phyloP scores from a whole-genome alignment of 2,888 invertebrate species.

The Bursaphelenchus okinawaensis region DNA sequence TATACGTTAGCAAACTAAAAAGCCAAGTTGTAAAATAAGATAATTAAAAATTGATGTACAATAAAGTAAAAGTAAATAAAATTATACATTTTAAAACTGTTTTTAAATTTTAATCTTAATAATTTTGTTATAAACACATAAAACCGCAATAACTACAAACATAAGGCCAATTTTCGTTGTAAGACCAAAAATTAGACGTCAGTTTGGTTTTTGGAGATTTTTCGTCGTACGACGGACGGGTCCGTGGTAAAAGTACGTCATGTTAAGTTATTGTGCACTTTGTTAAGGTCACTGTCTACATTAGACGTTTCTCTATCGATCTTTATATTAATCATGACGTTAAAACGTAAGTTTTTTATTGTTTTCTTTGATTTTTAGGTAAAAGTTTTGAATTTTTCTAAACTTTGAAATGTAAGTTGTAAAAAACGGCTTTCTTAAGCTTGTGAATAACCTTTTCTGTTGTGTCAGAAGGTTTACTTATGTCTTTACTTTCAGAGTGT shows the following conservation, averaged over 20 bases:
- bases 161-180: not conserved
- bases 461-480: too few relatives aligned
- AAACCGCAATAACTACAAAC: not conserved
- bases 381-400: not conserved
- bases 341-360: not conserved
- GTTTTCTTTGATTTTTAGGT: not conserved
- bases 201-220: constrained; percentile 9
- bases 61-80: too few relatives aligned
- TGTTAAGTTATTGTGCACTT: not conserved
- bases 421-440: too few relatives aligned
- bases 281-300: not conserved
- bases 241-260: not conserved
- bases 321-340: not conserved
- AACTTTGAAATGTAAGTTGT: too few relatives aligned
- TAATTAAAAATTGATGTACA: too few relatives aligned
- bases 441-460: too few relatives aligned
- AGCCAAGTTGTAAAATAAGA: too few relatives aligned
- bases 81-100: too few relatives aligned
- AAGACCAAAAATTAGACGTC: constrained; percentile 1
- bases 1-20: too few relatives aligned
- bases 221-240: constrained; percentile 1
- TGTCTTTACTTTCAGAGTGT: not conserved
- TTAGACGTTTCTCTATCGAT: too few relatives aligned
- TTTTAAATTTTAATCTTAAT: too few relatives aligned
- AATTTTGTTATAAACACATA: not conserved